Base-by-base conservation (phyloP, 2,797 vertebrate species). In the Rallus crepitans region DNA sequence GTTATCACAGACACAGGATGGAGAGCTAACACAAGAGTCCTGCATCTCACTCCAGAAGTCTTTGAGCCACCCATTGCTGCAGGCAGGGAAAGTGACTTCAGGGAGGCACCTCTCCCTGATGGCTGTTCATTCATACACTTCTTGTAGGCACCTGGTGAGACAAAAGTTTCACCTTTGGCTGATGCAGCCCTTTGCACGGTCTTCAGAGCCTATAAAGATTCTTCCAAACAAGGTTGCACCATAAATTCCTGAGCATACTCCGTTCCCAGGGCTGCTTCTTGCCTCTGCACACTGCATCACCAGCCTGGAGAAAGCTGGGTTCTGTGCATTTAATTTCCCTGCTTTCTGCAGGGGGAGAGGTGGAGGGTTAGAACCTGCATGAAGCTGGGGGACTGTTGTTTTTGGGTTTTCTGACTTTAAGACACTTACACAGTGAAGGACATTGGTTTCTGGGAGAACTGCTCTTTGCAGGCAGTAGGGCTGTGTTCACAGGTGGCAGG, bases 1-100 rank as follows among this genome's bases (percentile, higher is more conserved):
- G 2, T 45, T 59, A 18, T 0, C 2, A 3, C 64, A 71, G 56
- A 35, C 40, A 3, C 27, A 2, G 14, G 37, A 15, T 0, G 1
- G 39, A 31, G 21, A 31, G 21, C 3, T 20, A 55, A 63, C n/a
- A n/a, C 0, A 0, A 15, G 6, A 21, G 47, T 76, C 47, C 78
- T 48, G 33, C 1, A 0, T 18, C 21, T 60, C 18, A 10, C 6
- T 61, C 31, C 33, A 39, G 15, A 68, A 30, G 27, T n/a, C 76
- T 72, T 52, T 28, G 50, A 78, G 50, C 24, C 40, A 37, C 33
- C 45, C 23, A 53, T 50, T 9, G 13, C 28, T 78, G n/a, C 59
- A 47, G 39, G 50, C 27, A 90, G 42, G 33, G 30, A 75, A 71
- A 66, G 57, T 31, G 35, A 47, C 14, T 72, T 31, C 9, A 37